A percentile compares a stretch with the other conserved stretches of the same genome.
Evolutionary conservation across 2,888 invertebrate genomes (phyloP).

Genomic region (Drosophila lacicola): DNA sequence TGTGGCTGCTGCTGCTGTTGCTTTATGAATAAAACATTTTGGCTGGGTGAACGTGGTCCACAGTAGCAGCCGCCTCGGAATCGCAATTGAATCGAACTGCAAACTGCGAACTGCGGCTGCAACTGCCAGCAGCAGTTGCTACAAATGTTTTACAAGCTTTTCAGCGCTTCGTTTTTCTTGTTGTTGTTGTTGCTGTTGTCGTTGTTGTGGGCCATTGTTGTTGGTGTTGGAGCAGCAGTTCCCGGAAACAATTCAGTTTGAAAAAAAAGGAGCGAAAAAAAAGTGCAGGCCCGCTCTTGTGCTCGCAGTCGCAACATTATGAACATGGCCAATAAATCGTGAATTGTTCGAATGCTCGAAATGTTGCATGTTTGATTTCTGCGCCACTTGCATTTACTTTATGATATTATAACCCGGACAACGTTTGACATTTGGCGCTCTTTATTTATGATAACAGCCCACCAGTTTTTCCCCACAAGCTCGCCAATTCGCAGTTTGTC

Average conservation of each 20-base stretch:
- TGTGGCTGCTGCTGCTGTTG: constrained; percentile 23
- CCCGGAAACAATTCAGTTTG: constrained; percentile 81
- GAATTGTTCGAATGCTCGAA: constrained; percentile 71
- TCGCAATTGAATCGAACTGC: constrained; percentile 58
- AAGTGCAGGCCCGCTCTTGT: constrained; percentile 15
- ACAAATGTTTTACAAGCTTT: constrained; percentile 80
- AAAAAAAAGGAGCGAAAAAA: constrained; percentile 45
- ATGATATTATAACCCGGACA: constrained; percentile 72
- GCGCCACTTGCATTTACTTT: constrained; percentile 80
- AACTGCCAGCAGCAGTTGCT: constrained; percentile 65
- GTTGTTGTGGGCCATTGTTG: constrained; percentile 60
- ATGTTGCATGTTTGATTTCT: constrained; percentile 73
- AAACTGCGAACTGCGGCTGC: constrained; percentile 33
- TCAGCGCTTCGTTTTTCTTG: constrained; percentile 70
- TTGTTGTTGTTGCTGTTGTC: constrained; percentile 40
- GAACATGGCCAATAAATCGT: constrained; percentile 78
- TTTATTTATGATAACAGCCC: constrained; percentile 76
- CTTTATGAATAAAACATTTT: constrained; percentile 81
- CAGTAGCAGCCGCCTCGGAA: constrained; percentile 61
- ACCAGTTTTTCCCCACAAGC: constrained; percentile 40
- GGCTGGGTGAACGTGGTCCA: constrained; percentile 60
- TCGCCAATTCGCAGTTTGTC: constrained; percentile 64
- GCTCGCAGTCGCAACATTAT: constrained; percentile 61
- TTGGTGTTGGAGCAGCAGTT: constrained; percentile 69
- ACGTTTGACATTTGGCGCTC: constrained; percentile 71